phyloP scores from a whole-genome alignment of 1,140 invertebrate genomes.

The Artemia franciscana region DNA sequence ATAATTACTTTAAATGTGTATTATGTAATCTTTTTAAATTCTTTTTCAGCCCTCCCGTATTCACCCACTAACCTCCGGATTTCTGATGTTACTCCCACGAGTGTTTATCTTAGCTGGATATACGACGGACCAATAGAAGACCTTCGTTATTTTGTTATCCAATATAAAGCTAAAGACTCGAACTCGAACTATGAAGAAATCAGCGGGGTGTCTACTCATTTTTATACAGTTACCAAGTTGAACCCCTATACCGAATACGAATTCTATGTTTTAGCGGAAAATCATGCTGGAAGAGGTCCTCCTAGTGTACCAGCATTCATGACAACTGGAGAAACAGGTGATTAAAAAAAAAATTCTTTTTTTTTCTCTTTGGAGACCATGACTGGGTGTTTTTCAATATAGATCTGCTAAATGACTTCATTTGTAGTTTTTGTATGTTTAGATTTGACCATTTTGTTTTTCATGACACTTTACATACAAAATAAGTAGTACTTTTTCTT shows the following conservation, averaged over 20 bases:
- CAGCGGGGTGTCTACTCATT: constrained; percentile 70
- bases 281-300: constrained; percentile 68
- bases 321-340: constrained; percentile 89
- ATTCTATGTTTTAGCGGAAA: constrained; percentile 82
- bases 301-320: constrained; percentile 60
- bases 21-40: constrained; percentile 4
- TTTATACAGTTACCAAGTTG: constrained; percentile 64
- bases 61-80: constrained; percentile 63
- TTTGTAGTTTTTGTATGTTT: too few species aligned
- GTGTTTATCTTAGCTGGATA: constrained; percentile 66
- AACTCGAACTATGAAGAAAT: constrained; percentile 52
- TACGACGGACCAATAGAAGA: constrained; percentile 47
- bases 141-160: constrained; percentile 77
- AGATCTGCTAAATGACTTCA: too few species aligned
- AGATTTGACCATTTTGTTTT: too few species aligned
- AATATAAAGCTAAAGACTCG: constrained; percentile 70
- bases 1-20: neutral
- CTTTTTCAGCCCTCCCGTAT: constrained; percentile 48
- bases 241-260: constrained; percentile 91
- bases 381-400: too few species aligned
- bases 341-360: too few species aligned
- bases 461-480: too few species aligned
- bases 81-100: constrained; percentile 76
- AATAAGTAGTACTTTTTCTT: too few species aligned
- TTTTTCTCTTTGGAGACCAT: too few species aligned